These are phyloP conservation scores for Callipepla squamata DNA, from an alignment of 2,113 vertebrate genomes.

Conservation along the genomic window DNA sequence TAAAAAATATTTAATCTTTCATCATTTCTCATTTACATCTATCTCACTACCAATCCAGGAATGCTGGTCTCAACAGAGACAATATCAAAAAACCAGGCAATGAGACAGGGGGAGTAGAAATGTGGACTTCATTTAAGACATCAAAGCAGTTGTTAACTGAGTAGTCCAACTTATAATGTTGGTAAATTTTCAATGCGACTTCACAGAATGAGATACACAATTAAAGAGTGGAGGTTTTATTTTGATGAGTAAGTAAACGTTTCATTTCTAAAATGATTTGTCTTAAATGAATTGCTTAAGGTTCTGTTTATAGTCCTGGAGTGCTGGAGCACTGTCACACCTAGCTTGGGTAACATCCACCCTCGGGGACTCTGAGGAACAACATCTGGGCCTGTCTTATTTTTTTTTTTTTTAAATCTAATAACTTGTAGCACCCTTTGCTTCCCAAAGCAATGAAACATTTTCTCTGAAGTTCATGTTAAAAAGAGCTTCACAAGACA, in stretches of 20 bases:
- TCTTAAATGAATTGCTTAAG: constrained; percentile 44
- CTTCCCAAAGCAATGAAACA: not conserved
- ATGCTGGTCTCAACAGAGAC: constrained; percentile 51
- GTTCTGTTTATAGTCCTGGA: constrained; percentile 31
- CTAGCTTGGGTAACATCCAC: not conserved
- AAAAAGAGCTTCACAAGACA: not conserved
- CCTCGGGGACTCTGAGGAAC: not conserved
- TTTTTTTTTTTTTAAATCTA: not conserved
- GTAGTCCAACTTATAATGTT: constrained; percentile 42
- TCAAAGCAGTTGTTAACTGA: constrained; percentile 11
- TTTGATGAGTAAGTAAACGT: not conserved
- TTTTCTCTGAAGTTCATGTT: rapidly evolving
- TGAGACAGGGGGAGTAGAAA: constrained; percentile 39
- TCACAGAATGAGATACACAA: constrained; percentile 42
- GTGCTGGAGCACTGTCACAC: not conserved
- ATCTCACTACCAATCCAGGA: constrained; percentile 37
- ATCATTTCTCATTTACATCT: constrained; percentile 58
- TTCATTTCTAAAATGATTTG: constrained; percentile 36
- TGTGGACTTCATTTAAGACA: constrained; percentile 57
- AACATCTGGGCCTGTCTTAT: not conserved
- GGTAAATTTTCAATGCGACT: constrained; percentile 43
- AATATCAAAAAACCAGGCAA: constrained; percentile 49
- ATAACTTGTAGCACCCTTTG: not conserved
- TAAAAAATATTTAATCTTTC: constrained; percentile 62
- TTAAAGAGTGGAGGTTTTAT: constrained; percentile 25